Conservation (phyloP, 2,113 vertebrate species). For the Microcebus griseorufus region DNA sequence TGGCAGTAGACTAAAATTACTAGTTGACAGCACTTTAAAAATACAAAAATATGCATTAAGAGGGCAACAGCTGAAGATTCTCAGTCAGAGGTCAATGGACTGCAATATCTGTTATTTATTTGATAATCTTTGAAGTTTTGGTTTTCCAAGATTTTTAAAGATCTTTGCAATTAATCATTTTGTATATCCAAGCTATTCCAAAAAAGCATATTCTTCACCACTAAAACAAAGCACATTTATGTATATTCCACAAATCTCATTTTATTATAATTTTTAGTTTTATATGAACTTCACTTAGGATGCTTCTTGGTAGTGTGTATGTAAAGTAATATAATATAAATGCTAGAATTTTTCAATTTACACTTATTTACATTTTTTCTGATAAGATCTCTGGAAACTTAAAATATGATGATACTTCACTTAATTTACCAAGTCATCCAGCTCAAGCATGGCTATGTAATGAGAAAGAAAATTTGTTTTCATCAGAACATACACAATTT, state of each 20-base stretch:
- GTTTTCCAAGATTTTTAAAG: conserved; percentile 65
- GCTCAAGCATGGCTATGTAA: conserved; percentile 85
- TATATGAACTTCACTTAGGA: conserved; percentile 24
- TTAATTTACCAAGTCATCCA: conserved; percentile 71
- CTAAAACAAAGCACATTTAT: conserved; percentile 58
- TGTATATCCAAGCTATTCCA: conserved; percentile 64
- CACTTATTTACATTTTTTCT: not conserved
- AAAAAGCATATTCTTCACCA: conserved; percentile 61
- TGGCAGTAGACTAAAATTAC: conserved; percentile 86
- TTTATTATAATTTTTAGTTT: conserved; percentile 31
- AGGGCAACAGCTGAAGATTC: conserved; percentile 86
- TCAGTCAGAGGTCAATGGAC: conserved; percentile 84
- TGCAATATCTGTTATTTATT: conserved; percentile 84
- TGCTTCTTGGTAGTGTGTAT: not conserved
- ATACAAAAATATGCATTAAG: conserved; percentile 78
- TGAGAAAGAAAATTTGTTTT: conserved; percentile 75
- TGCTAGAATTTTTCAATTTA: not conserved
- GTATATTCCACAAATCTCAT: conserved; percentile 42
- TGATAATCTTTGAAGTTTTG: conserved; percentile 86
- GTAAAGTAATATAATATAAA: conserved; percentile 2
- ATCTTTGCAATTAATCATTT: conserved; percentile 77
- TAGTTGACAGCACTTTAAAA: conserved; percentile 84
- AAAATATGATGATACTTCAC: conserved; percentile 63
- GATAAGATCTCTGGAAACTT: conserved; percentile 69
- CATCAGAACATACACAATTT: conserved; percentile 68